Evolutionary conservation across 2,888 invertebrate species (phyloP), one percentile per base, ranked within the genome.

Genomic region (Cephalotes varians): DNA sequence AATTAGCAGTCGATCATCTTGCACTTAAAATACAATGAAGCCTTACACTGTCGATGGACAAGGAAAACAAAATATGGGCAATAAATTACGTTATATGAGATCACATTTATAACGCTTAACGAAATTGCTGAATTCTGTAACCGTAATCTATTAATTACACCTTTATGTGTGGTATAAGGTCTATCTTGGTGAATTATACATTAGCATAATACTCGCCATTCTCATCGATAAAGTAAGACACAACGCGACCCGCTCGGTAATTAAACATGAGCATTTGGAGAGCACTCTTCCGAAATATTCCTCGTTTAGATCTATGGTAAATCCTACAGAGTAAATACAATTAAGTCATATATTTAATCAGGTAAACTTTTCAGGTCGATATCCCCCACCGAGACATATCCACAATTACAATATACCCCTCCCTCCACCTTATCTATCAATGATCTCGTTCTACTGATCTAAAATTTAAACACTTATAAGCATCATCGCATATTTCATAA

Each of bases 331-430:
- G 93, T 94, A 93, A 94, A 94, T 94, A 94, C 92, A 94, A 94
- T 94, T 94, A 94, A 94, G 93, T 92, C 93, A 94, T 94, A 94
- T 93, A 94, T 94, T 94, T 94, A 94, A 94, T 94, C 94, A 94
- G 94, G 94, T 94, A 94, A 93, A 94, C 93, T 93, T 93, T 93
- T 94, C 94, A 93, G 94, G 93, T 91, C 90, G 88, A 90, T 90
- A 91, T 93, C 93, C 93, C 93, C 92, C 87, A 87, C 86, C 89
- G 89, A 90, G 91, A 87, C 80, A 87, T 83, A 84, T 84, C 44
- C 84, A 79, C 81, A 90, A 80, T 64, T 84, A 85, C 82, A 88
- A 85, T 88, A 85, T 82, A 85, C 83, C 88, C 87, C 85, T 90
- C 88, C 91, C 92, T 92, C 92, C 91, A 87, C 86, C 82, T 89